phyloP scores from a whole-genome alignment of 2,797 vertebrate species.

The Linurgus olivaceus region DNA sequence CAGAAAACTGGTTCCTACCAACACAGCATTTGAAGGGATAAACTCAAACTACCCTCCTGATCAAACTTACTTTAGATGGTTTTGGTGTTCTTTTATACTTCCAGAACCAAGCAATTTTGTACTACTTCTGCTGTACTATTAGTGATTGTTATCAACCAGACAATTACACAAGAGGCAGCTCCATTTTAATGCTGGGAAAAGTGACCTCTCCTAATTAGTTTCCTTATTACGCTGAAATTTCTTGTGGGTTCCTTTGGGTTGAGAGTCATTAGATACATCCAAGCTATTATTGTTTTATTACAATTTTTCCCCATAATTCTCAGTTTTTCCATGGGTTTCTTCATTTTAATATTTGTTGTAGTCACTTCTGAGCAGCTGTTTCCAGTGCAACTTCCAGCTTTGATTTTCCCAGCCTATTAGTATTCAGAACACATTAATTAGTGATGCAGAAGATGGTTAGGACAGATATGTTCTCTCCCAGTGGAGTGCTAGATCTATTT shows the following conservation, averaged over 20 bases:
- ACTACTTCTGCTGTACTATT: background rate
- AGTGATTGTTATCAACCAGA: background rate
- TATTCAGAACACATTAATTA: background rate
- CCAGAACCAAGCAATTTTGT: background rate
- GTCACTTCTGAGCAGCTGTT: background rate
- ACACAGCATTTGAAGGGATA: background rate
- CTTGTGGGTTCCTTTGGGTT: background rate
- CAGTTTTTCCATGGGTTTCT: background rate
- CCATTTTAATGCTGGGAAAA: background rate
- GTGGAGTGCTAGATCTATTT: background rate
- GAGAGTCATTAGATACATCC: background rate
- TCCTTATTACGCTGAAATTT: background rate
- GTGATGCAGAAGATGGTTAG: background rate
- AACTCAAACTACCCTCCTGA: background rate
- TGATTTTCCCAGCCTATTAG: background rate
- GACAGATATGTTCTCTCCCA: background rate
- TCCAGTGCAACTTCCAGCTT: background rate
- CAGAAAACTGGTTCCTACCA: background rate
- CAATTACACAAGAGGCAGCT: background rate
- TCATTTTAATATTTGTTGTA: background rate
- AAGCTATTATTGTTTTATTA: background rate
- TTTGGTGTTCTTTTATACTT: background rate
- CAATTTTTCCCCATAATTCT: background rate
- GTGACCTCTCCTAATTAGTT: background rate
- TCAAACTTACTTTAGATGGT: background rate